Conservation (phyloP, 2,888 invertebrate species). For the Stratiomys singularior region DNA sequence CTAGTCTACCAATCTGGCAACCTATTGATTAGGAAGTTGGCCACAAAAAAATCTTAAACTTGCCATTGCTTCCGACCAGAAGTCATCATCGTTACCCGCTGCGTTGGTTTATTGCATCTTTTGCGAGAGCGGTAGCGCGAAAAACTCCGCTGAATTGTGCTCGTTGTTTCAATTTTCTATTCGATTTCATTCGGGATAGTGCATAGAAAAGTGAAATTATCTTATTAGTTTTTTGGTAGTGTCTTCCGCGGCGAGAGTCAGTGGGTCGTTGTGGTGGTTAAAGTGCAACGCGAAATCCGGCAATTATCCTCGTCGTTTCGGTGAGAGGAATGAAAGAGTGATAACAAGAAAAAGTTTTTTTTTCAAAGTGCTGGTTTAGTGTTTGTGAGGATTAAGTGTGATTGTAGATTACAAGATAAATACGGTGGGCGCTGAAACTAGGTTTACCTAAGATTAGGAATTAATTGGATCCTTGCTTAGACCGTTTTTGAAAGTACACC, state of each 20-base stretch:
- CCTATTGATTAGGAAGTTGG: constrained; percentile 19
- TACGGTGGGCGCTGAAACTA: too few species aligned
- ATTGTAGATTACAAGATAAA: too few species aligned
- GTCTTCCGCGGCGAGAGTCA: neutral
- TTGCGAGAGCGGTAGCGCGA: neutral
- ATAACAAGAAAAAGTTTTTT: neutral
- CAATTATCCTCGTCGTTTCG: neutral
- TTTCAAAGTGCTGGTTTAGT: neutral
- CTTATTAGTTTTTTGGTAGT: constrained; percentile 29
- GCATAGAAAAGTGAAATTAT: constrained; percentile 42
- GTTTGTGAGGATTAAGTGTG: neutral
- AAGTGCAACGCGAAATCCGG: neutral
- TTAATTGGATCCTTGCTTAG: too few species aligned
- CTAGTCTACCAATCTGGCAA: neutral
- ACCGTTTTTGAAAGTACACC: too few species aligned
- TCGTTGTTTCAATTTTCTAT: constrained; percentile 21
- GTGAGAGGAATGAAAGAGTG: neutral
- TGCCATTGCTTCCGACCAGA: neutral
- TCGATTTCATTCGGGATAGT: constrained; percentile 28
- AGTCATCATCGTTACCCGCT: constrained; percentile 3
- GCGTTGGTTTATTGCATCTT: constrained; percentile 8
- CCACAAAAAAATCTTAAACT: neutral
- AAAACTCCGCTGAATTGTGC: constrained; percentile 12
- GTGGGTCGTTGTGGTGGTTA: neutral
- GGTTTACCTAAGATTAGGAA: too few species aligned